phyloP scores from a whole-genome alignment of 2,888 invertebrate species.

The Sialis lutaria region DNA sequence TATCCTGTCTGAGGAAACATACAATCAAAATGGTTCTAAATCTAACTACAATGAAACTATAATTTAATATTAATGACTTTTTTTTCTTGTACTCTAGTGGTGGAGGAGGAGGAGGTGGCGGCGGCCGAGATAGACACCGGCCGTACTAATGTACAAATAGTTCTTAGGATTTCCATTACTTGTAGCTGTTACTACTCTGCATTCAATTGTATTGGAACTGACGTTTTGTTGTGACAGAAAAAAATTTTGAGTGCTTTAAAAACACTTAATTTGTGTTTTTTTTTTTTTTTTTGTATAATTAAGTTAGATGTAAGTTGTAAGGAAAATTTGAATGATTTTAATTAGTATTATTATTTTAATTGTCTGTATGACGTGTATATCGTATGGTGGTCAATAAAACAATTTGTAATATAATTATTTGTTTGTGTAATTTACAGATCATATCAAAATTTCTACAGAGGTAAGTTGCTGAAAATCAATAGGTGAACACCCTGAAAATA shows the following conservation, averaged over 20 bases:
- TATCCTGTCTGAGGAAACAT: conserved; percentile 6
- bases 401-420: too few relatives aligned
- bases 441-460: too few relatives aligned
- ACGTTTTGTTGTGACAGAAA: neutral
- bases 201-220: neutral
- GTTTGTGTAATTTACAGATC: too few relatives aligned
- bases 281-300: neutral
- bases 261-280: neutral
- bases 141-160: conserved; percentile 20
- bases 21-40: neutral
- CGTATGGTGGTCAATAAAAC: too few relatives aligned
- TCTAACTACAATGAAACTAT: neutral
- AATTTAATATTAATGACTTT: conserved; percentile 6
- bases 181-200: neutral
- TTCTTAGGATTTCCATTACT: neutral
- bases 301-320: neutral
- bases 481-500: too few relatives aligned
- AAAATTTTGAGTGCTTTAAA: neutral
- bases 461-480: too few relatives aligned
- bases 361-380: too few relatives aligned
- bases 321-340: too few relatives aligned
- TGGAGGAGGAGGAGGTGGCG: conserved; percentile 23
- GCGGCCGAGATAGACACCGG: conserved; percentile 27
- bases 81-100: conserved; percentile 13
- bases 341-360: too few relatives aligned